A percentile compares a stretch with the other conserved stretches of the same genome.
These are phyloP conservation scores for Scelioninae gen. 2 DNA, from an alignment of 2,888 invertebrate species.

Conservation along the genomic window DNA sequence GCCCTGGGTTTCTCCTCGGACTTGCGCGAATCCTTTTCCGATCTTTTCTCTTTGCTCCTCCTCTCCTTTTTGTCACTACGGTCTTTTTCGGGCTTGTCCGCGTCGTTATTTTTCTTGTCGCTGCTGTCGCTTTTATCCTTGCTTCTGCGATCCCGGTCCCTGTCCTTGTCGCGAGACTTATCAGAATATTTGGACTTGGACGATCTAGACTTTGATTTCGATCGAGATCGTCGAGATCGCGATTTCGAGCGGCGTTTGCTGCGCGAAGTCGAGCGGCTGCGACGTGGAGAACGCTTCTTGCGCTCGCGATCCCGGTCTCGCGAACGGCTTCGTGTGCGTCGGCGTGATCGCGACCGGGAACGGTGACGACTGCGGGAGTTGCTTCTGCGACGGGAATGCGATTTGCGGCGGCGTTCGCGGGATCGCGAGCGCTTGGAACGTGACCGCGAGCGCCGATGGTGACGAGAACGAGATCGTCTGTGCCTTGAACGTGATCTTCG, in stretches of 20 bases:
- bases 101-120: slow-evolving; percentile 73
- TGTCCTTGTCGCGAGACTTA: slow-evolving; percentile 68
- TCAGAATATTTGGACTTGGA: slow-evolving; percentile 74
- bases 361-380: slow-evolving; percentile 74
- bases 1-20: slow-evolving; percentile 62
- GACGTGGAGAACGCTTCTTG: slow-evolving; percentile 69
- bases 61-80: slow-evolving; percentile 68
- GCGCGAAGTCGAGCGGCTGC: slow-evolving; percentile 75
- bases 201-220: slow-evolving; percentile 75
- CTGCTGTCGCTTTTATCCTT: slow-evolving; percentile 70
- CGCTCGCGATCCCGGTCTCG: slow-evolving; percentile 55
- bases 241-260: slow-evolving; percentile 79
- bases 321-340: slow-evolving; percentile 68
- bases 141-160: slow-evolving; percentile 65
- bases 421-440: slow-evolving; percentile 74
- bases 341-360: slow-evolving; percentile 75
- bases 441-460: slow-evolving; percentile 78
- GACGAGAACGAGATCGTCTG: slow-evolving; percentile 73
- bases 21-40: slow-evolving; percentile 67
- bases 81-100: slow-evolving; percentile 67
- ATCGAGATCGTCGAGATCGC: slow-evolving; percentile 75
- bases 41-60: slow-evolving; percentile 66
- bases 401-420: slow-evolving; percentile 71
- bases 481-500: slow-evolving; percentile 72
- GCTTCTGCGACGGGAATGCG: slow-evolving; percentile 72